Base-by-base conservation (phyloP, 1,140 invertebrate genomes). In the Drosophila orena region DNA sequence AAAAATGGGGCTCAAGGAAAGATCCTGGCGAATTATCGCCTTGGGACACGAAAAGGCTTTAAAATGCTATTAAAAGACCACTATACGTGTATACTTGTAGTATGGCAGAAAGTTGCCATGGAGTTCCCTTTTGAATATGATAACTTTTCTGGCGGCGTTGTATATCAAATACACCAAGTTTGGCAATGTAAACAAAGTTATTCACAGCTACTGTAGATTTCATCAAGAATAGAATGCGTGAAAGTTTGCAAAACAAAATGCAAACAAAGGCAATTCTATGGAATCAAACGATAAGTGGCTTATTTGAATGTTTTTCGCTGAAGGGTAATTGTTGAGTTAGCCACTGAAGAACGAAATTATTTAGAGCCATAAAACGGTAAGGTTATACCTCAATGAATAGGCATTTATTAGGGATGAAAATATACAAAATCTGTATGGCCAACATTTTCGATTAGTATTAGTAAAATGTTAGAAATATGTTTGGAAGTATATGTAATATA, bases 121-220 rank as follows among this genome's bases (percentile, higher is more conserved):
- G 4, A 37, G 11, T 40, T 40, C 14, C 2, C 52, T 24, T 42
- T 42, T 30, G 52, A 38, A 37, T 12, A 56, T 24, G 37, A 61
- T 58, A 61, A 61, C 59, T 57, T 61, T 57, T 42, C 47, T 15
- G 37, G 59, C 57, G 24, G 24, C n/a, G 2, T 38, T 58, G 34
- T 46, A 46, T 59, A 73, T 59, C n/a, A 42, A 42, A 61, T 40
- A 61, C 55, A 55, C 52, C 17, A 46, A 74, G 49, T 58, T 56
- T 24, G 46, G 35, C 64, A 44, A 56, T 56, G 65, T 57, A 68
- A 68, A 68, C 35, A 58, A 72, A 61, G 59, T 61, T 58, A 61
- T 61, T 58, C 59, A 56, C 35, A 56, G 58, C 24, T 42, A 15
- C 22, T n/a, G 34, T 53, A 4, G 15, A 55, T 42, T 61, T 61